Evolutionary conservation across 2,797 vertebrate species (phyloP), one percentile per base, ranked within the genome.

Genomic region (Characodon lateralis): DNA sequence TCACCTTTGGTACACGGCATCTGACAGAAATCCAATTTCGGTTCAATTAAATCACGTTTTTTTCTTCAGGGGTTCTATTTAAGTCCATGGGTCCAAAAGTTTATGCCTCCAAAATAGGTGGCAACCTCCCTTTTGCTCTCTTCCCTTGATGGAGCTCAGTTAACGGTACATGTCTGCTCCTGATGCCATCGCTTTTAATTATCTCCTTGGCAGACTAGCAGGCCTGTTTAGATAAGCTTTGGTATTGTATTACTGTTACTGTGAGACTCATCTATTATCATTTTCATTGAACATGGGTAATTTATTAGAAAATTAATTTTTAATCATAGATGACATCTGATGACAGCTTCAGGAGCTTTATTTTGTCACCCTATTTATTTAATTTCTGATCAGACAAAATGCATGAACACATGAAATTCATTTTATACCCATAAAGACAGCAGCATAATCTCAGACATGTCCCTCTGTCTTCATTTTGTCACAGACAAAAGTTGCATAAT

Each of bases 401-500:
- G 78, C 71, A 10, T 14, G 39, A 24, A 24, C 16, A 22, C 28
- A 68, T 74, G 41, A 73, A 73, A 76, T 81, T 7, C 1, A 46
- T 55, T 18, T n/a, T 61, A 18, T 74, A 22, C 79, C 58, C 35
- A 43, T 66, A 35, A 69, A 76, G 53, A 68, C 51, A 56, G 71
- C n/a, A 81, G 50, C 14, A n/a, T 59, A 28, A 65, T 55, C 81
- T 79, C 74, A 72, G 61, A 83, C 86, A 72, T 68, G 74, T 77
- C 78, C 79, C 79, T 43, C 83, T 71, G 78, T 78, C 79, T 83
- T 88, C 68, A 79, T 87, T 91, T 83, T 89, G 80, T 91, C 84
- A 85, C 84, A 90, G 90, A 93, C 93, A 83, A 91, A 70, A 88
- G 92, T 95, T 95, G 94, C 93, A 88, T 96, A 95, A 96, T 94